Conservation (phyloP, 2,113 vertebrate species). For the Pterocles burchelli region DNA sequence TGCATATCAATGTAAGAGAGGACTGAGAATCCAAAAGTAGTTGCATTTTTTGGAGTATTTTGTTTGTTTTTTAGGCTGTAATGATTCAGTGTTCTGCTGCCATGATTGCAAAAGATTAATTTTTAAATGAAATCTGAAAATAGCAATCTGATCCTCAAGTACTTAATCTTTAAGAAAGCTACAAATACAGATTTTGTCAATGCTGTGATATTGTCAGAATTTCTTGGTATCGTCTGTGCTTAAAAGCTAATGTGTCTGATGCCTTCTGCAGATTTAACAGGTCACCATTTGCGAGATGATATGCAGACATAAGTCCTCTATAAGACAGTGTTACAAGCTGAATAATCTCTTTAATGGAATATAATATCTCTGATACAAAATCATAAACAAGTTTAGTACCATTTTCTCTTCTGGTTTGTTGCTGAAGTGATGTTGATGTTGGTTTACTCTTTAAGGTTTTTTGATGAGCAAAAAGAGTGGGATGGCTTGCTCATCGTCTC, state of each 20-base stretch:
- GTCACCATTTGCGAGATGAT: neutral
- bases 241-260: neutral
- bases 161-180: neutral
- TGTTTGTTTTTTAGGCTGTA: neutral
- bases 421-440: neutral
- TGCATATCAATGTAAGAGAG: neutral
- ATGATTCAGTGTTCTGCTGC: neutral
- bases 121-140: neutral
- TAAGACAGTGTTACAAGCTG: neutral
- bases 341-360: neutral
- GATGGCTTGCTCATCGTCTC: neutral
- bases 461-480: neutral
- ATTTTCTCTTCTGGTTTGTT: neutral
- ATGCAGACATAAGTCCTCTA: neutral
- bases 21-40: neutral
- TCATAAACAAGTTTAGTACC: neutral
- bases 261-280: neutral
- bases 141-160: neutral
- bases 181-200: neutral
- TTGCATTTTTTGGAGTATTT: neutral
- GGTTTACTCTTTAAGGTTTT: neutral
- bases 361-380: neutral
- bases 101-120: neutral
- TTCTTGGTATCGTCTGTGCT: neutral
- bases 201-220: neutral